Conservation (phyloP, 2,888 invertebrate species). For the Ashinkailepas kermadecensis region DNA sequence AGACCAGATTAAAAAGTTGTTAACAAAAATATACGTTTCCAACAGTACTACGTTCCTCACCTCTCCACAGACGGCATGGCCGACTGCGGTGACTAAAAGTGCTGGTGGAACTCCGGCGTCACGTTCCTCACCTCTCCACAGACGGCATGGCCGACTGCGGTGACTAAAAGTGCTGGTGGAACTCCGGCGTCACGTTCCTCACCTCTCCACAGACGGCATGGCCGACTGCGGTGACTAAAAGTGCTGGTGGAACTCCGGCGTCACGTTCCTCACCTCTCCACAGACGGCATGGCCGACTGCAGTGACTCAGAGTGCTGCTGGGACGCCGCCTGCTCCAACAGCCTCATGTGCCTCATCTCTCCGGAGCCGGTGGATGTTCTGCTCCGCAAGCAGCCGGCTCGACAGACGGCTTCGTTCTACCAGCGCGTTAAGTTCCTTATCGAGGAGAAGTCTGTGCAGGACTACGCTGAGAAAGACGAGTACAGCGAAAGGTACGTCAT, state of each 20-base stretch:
- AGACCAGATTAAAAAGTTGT: no score
- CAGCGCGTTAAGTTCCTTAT: constrained; percentile 96
- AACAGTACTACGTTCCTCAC: background rate
- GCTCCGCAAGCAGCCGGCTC: constrained; percentile 89
- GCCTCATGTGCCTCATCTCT: constrained; percentile 90
- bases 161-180: constrained; percentile 95
- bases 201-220: constrained; percentile 72
- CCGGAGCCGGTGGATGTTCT: constrained; percentile 92
- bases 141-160: constrained; percentile 98
- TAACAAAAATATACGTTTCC: no score
- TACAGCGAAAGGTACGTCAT: constrained; percentile 91
- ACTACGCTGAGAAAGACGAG: constrained; percentile 93
- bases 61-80: constrained; percentile 77
- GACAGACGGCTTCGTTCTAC: constrained; percentile 93
- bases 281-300: constrained; percentile 97
- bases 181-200: constrained; percentile 48
- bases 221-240: constrained; percentile 98
- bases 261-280: background rate
- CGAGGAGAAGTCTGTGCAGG: constrained; percentile 97
- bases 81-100: constrained; percentile 98
- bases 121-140: constrained; percentile 42
- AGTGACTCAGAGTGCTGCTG: constrained; percentile 98
- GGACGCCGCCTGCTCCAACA: constrained; percentile 73
- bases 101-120: constrained; percentile 71
- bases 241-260: constrained; percentile 78